These are phyloP conservation scores for Hippopotamus amphibius DNA, from an alignment of 2,113 vertebrate genomes.

Conservation along the genomic window DNA sequence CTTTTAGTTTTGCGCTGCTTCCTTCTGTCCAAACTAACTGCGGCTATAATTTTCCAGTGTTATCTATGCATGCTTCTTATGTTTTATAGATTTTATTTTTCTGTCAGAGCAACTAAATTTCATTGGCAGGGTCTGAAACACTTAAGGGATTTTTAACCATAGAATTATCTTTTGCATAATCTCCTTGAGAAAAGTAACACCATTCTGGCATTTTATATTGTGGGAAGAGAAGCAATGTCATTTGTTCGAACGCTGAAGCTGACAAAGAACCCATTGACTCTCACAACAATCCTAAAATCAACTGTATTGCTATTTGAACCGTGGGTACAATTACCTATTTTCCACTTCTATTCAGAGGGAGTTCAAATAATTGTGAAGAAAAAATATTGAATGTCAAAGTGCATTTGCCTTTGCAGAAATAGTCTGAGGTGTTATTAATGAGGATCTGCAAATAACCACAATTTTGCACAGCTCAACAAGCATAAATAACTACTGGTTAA, in stretches of 20 bases:
- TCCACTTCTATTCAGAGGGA: background rate
- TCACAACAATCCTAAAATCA: slow-evolving; percentile 42
- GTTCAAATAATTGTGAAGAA: slow-evolving; percentile 61
- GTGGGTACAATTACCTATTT: slow-evolving; percentile 53
- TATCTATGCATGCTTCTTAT: background rate
- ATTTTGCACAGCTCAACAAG: slow-evolving; percentile 43
- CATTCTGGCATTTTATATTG: background rate
- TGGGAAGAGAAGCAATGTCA: slow-evolving; percentile 39
- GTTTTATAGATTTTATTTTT: background rate
- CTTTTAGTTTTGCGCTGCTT: background rate
- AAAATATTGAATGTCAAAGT: slow-evolving; percentile 68
- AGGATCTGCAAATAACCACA: slow-evolving; percentile 64
- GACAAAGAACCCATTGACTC: slow-evolving; percentile 18
- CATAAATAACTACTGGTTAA: slow-evolving; percentile 60
- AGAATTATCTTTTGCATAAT: slow-evolving; percentile 23
- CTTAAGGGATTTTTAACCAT: background rate
- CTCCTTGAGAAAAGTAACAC: slow-evolving; percentile 5
- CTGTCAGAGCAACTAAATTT: background rate
- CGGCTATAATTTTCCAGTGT: background rate
- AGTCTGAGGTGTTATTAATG: slow-evolving; percentile 66
- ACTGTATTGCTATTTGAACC: slow-evolving; percentile 40
- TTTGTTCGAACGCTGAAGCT: background rate
- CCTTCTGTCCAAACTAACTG: background rate
- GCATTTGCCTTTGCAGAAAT: slow-evolving; percentile 65
- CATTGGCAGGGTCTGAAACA: background rate